Percentiles rank a stretch among this genome's conserved stretches.
Conservation (phyloP, 2,797 vertebrate genomes). For the Gorsachius magnificus region DNA sequence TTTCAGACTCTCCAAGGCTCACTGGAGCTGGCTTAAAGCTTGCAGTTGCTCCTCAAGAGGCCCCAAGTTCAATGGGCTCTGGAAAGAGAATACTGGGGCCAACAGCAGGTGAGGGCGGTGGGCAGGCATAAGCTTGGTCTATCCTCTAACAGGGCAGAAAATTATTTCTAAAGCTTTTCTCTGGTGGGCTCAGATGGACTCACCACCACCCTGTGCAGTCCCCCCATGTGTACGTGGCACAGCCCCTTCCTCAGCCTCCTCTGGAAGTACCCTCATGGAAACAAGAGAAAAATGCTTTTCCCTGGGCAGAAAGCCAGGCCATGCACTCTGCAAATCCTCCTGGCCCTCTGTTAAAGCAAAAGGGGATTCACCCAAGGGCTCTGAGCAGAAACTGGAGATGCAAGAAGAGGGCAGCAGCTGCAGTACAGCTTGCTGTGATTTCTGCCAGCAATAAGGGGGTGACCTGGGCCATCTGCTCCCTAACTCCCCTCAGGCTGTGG, state of each 20-base stretch:
- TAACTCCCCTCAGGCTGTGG: neutral
- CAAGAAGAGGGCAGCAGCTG: neutral
- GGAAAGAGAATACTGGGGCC: neutral
- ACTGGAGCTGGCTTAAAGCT: neutral
- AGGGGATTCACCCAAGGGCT: neutral
- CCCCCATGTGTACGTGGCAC: neutral
- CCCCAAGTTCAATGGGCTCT: neutral
- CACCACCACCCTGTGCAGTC: rapidly evolving
- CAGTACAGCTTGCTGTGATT: neutral
- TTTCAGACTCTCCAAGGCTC: neutral
- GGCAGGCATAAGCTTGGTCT: neutral
- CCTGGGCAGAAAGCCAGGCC: neutral
- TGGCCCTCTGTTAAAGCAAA: neutral
- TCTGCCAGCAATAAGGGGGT: neutral
- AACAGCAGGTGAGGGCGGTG: neutral
- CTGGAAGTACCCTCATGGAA: neutral
- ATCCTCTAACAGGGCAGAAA: neutral
- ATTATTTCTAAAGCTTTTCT: neutral
- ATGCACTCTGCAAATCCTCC: neutral
- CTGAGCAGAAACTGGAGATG: neutral
- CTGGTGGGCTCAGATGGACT: neutral
- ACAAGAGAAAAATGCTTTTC: neutral
- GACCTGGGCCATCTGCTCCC: neutral
- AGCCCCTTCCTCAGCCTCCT: neutral
- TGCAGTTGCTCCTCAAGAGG: neutral